Percentiles rank a stretch among this genome's conserved stretches.
Conservation (phyloP, 2,888 invertebrate species). For the Troides helena region DNA sequence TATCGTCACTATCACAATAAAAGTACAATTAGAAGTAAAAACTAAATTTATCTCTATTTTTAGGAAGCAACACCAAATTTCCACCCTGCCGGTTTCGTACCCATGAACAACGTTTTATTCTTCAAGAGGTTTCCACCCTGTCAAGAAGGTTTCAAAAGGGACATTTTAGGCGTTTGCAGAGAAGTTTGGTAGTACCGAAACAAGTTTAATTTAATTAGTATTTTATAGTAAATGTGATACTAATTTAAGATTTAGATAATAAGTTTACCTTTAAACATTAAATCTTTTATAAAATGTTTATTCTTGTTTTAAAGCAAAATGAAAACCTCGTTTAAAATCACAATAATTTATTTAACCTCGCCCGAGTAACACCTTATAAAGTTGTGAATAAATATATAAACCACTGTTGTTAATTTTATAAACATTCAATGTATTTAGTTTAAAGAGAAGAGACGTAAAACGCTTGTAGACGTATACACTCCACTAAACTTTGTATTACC, state of each 20-base stretch:
- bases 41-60: constrained; percentile 32
- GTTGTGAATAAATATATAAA: constrained; percentile 12
- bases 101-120: constrained; percentile 54
- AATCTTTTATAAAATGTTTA: constrained; percentile 6
- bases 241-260: constrained; percentile 17
- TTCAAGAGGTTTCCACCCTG: constrained; percentile 58
- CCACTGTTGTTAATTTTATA: constrained; percentile 17
- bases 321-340: constrained; percentile 6
- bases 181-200: constrained; percentile 56
- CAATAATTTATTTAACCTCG: constrained; percentile 21
- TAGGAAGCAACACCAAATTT: constrained; percentile 47
- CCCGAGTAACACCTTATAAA: background rate
- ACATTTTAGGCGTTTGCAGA: constrained; percentile 61
- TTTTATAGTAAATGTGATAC: constrained; percentile 16
- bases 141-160: constrained; percentile 59
- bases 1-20: background rate
- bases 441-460: background rate
- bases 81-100: constrained; percentile 54
- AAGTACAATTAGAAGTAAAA: background rate
- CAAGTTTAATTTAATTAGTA: background rate
- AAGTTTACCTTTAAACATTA: background rate
- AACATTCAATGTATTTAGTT: background rate
- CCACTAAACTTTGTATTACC: background rate
- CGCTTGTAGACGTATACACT: background rate
- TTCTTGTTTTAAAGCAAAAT: constrained; percentile 6